A percentile compares a stretch with the other conserved stretches of the same genome.
phyloP scores from a whole-genome alignment of 2,113 vertebrate species.

The Serilophus lunatus region DNA sequence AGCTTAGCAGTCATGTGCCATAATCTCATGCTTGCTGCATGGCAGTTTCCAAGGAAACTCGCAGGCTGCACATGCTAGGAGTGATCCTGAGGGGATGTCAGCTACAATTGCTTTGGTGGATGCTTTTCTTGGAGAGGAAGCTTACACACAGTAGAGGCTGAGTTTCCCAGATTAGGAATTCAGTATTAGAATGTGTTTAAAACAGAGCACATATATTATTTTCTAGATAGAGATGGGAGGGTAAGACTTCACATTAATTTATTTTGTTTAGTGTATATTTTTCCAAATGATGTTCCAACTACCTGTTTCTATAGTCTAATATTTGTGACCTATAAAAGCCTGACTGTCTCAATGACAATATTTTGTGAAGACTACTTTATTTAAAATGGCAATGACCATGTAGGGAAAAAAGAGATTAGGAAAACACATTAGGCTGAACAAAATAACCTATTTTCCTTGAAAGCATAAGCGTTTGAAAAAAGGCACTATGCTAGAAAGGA shows the following conservation, averaged over 20 bases:
- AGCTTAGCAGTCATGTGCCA: conserved; percentile 32
- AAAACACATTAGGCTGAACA: not conserved
- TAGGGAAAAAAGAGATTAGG: not conserved
- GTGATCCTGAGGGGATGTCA: conserved; percentile 47
- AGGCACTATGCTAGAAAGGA: not conserved
- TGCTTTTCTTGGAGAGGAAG: conserved; percentile 6
- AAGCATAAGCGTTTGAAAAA: not conserved
- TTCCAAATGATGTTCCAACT: not conserved
- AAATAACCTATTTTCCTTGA: not conserved
- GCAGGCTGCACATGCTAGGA: conserved; percentile 40
- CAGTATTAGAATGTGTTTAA: not conserved
- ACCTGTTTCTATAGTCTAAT: not conserved
- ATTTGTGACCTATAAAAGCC: not conserved
- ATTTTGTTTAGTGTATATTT: not conserved
- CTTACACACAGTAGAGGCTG: not conserved
- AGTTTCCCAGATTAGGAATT: not conserved
- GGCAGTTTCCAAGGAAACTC: conserved; percentile 65
- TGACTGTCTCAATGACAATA: not conserved
- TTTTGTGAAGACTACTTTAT: not conserved
- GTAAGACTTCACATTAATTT: not conserved
- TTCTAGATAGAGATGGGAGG: not conserved
- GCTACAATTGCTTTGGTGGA: not conserved
- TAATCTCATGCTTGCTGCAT: conserved; percentile 57
- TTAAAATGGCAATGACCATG: not conserved
- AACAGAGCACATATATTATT: not conserved